Evolutionary conservation across 2,888 invertebrate genomes (phyloP).

Genomic region (Drosophila bunnanda): DNA sequence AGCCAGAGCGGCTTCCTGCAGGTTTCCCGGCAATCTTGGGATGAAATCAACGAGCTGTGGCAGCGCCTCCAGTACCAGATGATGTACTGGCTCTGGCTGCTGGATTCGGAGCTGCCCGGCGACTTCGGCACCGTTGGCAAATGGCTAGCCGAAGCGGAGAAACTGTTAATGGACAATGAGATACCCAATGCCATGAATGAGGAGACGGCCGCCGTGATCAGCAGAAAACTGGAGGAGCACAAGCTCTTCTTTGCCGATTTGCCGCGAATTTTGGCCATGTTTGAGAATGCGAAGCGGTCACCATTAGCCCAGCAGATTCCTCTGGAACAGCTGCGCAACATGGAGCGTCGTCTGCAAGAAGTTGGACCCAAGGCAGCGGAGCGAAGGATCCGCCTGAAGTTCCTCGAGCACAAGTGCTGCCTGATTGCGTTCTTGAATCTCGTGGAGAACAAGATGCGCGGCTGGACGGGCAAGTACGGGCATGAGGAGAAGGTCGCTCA

Average conservation of each 20-base stretch:
- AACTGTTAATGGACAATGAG: constrained; percentile 90
- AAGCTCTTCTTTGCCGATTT: constrained; percentile 94
- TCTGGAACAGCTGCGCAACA: constrained; percentile 91
- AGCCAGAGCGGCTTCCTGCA: constrained; percentile 91
- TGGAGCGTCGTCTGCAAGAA: constrained; percentile 91
- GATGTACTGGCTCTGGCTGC: constrained; percentile 94
- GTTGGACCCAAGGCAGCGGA: constrained; percentile 92
- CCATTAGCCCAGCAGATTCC: constrained; percentile 90
- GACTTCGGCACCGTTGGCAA: constrained; percentile 94
- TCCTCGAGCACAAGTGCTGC: constrained; percentile 96
- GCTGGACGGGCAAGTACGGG: constrained; percentile 96
- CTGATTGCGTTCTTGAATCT: constrained; percentile 95
- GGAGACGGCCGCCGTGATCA: constrained; percentile 94
- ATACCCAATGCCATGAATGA: constrained; percentile 94
- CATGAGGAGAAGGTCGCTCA: constrained; percentile 92
- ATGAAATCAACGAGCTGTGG: constrained; percentile 92
- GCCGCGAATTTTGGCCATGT: constrained; percentile 91
- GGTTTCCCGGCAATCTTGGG: constrained; percentile 94
- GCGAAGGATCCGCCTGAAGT: constrained; percentile 93
- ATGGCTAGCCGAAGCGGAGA: constrained; percentile 96
- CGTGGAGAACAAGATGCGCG: constrained; percentile 94
- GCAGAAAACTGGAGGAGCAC: constrained; percentile 94
- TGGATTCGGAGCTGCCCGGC: constrained; percentile 94
- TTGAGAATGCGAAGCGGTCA: constrained; percentile 90
- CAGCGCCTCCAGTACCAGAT: constrained; percentile 91